Conservation (phyloP, 2,888 invertebrate genomes). For the Patella ulyssiponensis region DNA sequence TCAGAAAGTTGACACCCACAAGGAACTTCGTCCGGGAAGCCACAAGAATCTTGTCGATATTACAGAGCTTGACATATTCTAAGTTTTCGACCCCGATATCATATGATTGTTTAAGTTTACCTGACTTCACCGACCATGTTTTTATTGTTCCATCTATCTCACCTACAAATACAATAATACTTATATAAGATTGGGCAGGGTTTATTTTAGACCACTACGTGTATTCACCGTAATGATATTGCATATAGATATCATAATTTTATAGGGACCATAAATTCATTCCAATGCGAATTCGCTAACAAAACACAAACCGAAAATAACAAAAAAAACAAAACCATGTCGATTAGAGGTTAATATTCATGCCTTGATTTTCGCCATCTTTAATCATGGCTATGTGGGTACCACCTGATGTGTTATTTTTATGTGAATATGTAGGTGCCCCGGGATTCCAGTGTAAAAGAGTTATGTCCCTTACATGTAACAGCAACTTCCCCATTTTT, state of each 20-base stretch:
- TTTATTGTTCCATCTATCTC: conserved; percentile 54
- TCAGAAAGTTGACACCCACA: conserved; percentile 1
- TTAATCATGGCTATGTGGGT: conserved; percentile 35
- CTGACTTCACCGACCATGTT: conserved; percentile 46
- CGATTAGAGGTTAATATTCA: no score
- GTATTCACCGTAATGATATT: no score
- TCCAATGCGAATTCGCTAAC: no score
- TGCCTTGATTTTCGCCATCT: conserved; percentile 37
- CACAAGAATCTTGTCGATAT: conserved; percentile 16
- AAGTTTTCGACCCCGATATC: conserved; percentile 44
- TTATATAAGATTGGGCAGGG: no score
- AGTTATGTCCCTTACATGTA: conserved; percentile 41
- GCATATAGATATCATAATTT: no score
- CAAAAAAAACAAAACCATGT: no score
- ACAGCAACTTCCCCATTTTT: conserved; percentile 46
- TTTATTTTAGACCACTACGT: no score
- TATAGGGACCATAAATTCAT: no score
- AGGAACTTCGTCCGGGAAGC: conserved; percentile 3
- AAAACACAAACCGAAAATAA: no score
- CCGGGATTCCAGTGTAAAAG: conserved; percentile 42
- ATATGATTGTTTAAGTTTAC: conserved; percentile 39
- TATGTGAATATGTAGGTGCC: no score
- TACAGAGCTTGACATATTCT: conserved; percentile 7
- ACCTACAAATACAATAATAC: conserved; percentile 36
- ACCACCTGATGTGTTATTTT: no score